Evolutionary conservation across 35 echinoderm and acorn worm genomes (phyloP), one percentile per base, ranked within the genome.

Genomic region (Antedon bifida): DNA sequence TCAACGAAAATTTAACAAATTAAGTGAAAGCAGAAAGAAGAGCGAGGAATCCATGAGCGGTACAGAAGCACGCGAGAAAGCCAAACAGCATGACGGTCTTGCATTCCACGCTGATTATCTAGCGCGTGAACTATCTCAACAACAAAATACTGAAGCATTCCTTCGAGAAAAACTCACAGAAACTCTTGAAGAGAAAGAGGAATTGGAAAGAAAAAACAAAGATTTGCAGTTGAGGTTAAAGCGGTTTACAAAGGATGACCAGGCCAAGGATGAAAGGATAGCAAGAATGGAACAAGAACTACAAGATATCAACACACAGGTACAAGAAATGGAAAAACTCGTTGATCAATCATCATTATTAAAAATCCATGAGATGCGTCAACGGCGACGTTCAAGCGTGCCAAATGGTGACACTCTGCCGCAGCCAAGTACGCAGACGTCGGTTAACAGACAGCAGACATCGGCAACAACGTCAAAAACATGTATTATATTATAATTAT

Each of bases 141-240:
- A 84, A 17, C 90, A 99, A 73, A 88, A 99, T 46, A 91, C 88
- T 0, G 90, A 99, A 83, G 90, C 92, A 78, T 99, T 88, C 39
- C 84, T 99, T 28, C 73, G 91, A 33, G 85, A 99, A 80, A 92
- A 92, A 88, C 80, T 99, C 0, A 88, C 95, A 21, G 95, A 92
- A 78, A 64, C 84, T n/a, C 78, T 93, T 33, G 88, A 93, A 34
- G 88, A 90, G 82, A 92, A 90, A 79, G 90, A 99, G 45, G 88
- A 93, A 76, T 86, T 88, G 36, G 95, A 99, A 35, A 83, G 85
- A 34, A 92, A 90, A 77, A 83, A 87, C 32, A 99, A 88, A 78
- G 95, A 99, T 35, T 73, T 99, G 42, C 95, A 99, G 74, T 78
- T 99, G 42, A 79, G 95, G 31, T 78, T 99, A 35, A 99, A 99